A percentile compares a stretch with the other conserved stretches of the same genome.
phyloP scores from a whole-genome alignment of 2,888 invertebrate species.

The Axea sp. region DNA sequence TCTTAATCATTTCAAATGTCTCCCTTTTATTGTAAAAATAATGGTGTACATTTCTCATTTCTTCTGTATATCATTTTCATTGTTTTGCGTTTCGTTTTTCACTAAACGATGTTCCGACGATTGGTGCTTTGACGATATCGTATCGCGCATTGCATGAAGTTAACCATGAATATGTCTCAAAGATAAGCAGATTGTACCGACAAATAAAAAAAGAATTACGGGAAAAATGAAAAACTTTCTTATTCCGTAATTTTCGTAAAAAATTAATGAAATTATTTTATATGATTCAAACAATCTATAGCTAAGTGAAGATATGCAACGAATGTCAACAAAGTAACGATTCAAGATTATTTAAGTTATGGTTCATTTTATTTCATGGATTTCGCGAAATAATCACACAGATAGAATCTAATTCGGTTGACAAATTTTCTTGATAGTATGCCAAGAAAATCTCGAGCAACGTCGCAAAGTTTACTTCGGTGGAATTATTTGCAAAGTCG shows the following conservation, averaged over 20 bases:
- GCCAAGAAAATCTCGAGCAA: constrained; percentile 39
- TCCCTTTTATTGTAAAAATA: too few species aligned
- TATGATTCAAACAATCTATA: too few species aligned
- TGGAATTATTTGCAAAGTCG: constrained; percentile 27
- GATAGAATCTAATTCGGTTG: constrained; percentile 38
- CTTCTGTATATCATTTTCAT: too few species aligned
- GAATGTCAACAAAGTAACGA: constrained; percentile 9
- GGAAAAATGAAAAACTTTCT: constrained; percentile 22
- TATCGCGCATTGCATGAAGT: constrained; percentile 37
- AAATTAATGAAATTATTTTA: constrained; percentile 36
- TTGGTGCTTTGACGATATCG: constrained; percentile 30
- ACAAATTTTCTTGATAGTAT: constrained; percentile 44
- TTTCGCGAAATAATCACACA: constrained; percentile 37
- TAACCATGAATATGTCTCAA: constrained; percentile 29
- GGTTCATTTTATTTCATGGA: constrained; percentile 18
- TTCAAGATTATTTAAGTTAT: constrained; percentile 10
- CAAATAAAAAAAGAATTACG: constrained; percentile 9
- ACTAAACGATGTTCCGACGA: too few species aligned
- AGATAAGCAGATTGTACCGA: constrained; percentile 26
- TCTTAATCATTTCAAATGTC: too few species aligned
- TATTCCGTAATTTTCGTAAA: constrained; percentile 37
- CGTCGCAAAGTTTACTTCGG: constrained; percentile 16
- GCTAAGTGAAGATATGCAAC: constrained; percentile 22
- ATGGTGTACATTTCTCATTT: too few species aligned
- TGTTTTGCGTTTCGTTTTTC: too few species aligned